Conservation (phyloP, 2,797 vertebrate species). For the Hylomyscus alleni region DNA sequence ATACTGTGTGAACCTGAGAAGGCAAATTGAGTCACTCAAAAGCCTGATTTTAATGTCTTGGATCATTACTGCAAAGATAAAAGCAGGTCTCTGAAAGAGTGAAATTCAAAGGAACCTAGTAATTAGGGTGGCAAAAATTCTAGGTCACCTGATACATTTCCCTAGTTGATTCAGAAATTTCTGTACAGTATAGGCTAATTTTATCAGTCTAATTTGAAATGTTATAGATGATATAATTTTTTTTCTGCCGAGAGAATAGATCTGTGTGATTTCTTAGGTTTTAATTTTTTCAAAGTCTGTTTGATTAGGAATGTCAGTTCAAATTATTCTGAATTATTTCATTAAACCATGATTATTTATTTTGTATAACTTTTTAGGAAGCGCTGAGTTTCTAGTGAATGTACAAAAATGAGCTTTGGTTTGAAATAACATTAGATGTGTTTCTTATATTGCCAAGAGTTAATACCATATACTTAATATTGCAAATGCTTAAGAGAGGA, state of each 20-base stretch:
- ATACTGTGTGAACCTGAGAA: conserved; percentile 38
- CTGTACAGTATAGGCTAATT: conserved; percentile 45
- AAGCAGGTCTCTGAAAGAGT: conserved; percentile 72
- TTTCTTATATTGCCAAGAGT: not conserved
- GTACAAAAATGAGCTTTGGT: conserved; percentile 39
- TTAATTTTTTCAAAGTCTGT: not conserved
- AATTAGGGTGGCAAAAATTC: conserved; percentile 77
- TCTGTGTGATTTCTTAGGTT: conserved; percentile 47
- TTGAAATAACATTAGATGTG: conserved; percentile 3
- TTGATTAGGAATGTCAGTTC: conserved; percentile 50
- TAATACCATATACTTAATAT: conserved; percentile 9
- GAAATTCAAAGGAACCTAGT: conserved; percentile 76
- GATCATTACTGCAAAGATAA: conserved; percentile 78
- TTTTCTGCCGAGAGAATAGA: conserved; percentile 15
- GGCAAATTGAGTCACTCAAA: conserved; percentile 52
- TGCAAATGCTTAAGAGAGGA: not conserved
- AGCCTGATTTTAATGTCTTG: conserved; percentile 76
- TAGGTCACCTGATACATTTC: conserved; percentile 71
- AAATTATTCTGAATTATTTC: conserved; percentile 70
- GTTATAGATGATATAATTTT: conserved; percentile 61
- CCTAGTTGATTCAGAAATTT: conserved; percentile 66
- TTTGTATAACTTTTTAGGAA: conserved; percentile 19
- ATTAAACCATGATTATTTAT: conserved; percentile 18
- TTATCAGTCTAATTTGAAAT: conserved; percentile 67
- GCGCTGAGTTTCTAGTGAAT: not conserved